Evolutionary conservation across 2,888 invertebrate genomes (phyloP), one percentile per base, ranked within the genome.

Genomic region (Catocala nupta): DNA sequence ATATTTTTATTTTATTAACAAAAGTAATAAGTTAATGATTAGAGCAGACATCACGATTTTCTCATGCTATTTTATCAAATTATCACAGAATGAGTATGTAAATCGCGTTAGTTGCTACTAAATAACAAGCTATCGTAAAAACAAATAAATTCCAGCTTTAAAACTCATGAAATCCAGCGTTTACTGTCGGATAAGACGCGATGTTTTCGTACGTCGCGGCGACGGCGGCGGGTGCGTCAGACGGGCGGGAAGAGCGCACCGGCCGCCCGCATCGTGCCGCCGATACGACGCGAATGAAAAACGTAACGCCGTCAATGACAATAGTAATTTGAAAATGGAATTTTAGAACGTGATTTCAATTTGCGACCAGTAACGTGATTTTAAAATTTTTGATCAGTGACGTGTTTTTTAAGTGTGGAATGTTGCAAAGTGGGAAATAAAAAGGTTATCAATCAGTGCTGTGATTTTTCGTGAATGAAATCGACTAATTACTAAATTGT

Each of bases 181-280:
- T 69, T 69, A 68, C 54, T 59, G 63, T 73, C 54, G 60, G 66
- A 63, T 77, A 68, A 68, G 59, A 57, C 63, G 63, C 69, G 62
- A 73, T 77, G 74, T 67, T 72, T 73, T 74, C 71, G 70, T 64
- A 69, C 70, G 66, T 64, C 63, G 65, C 61, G 55, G 43, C 59
- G 68, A 70, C 68, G 73, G 81, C 86, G 85, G 81, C 83, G 77
- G 73, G 77, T 81, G 77, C 91, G 91, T 84, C 91, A 92, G 86
- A 90, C 81, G 88, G 81, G 82, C 89, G 87, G 84, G 79, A 81
- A 82, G 75, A 78, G 79, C 84, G 85, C 77, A 78, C 82, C 82
- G 81, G 78, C 84, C 87, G 90, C 85, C 85, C 91, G 91, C 81
- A 71, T 85, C 81, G 72, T 69, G 67, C 73, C 72, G 71, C 66